Evolutionary conservation across 2,113 vertebrate species (phyloP), one percentile per base, ranked within the genome.

Genomic region (Madoqua kirkii): DNA sequence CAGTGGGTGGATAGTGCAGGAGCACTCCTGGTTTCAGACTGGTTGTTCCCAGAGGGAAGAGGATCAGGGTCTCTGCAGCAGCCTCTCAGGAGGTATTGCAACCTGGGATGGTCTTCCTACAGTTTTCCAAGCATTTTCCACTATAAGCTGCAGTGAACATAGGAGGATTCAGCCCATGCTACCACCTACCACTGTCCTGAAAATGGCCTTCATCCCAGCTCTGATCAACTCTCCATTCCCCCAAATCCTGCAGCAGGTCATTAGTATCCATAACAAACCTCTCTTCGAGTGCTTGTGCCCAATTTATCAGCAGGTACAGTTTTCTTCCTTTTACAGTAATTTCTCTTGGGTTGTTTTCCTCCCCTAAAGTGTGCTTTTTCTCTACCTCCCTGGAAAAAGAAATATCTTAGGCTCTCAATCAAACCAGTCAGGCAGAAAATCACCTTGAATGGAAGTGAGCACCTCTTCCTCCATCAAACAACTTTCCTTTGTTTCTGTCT

Each of bases 31-130:
- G n/a, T 52, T 48, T 50, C 40, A 57, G n/a, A 87, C 13, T 33
- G 10, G 25, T 15, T 60, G 45, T 1, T 45, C 50, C 36, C 15
- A 29, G n/a, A 81, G 29, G 21, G 45, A 79, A 14, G 43, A 82
- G 1, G 16, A 21, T 0, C 25, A 27, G 3, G 17, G 17, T 29
- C 6, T 13, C 11, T 16, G n/a, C 8, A 11, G 10, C 21, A 45
- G 3, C 11, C 8, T 3, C 31, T 45, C 15, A 1, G 40, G 33
- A 50, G 57, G 76, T 33, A 1, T 25, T 71, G 50, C 31, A n/a
- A 12, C 36, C 52, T 33, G 14, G 33, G 62, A 12, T 27, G 14
- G 17, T 23, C 45, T 74, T 92, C 57, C 40, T 40, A 43, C 0
- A 7, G 3, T 87, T 87, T 93, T 33, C 54, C n/a, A 23, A 79